A percentile compares a stretch with the other conserved stretches of the same genome.
These are phyloP conservation scores for Mus pahari DNA, from an alignment of 2,113 vertebrate species.

Conservation along the genomic window DNA sequence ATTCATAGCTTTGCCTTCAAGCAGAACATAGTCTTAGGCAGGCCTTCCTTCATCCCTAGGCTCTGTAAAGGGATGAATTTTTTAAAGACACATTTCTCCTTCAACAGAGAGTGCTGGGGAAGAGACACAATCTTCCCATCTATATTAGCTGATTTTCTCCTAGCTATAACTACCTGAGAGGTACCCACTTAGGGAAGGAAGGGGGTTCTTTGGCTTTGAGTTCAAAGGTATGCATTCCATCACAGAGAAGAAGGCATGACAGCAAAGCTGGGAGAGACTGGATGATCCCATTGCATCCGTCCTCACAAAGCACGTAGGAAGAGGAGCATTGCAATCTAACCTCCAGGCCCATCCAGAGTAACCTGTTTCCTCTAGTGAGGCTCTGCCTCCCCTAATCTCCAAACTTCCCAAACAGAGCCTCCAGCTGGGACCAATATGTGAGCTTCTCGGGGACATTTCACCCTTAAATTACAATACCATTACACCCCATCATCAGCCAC, in stretches of 20 bases:
- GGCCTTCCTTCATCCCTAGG: neutral
- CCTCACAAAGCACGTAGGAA: neutral
- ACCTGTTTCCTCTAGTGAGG: neutral
- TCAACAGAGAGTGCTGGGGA: neutral
- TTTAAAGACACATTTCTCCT: neutral
- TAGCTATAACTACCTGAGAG: neutral
- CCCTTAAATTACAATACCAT: neutral
- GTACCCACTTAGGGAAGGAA: neutral
- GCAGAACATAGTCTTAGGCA: neutral
- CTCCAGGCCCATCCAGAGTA: neutral
- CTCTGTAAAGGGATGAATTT: neutral
- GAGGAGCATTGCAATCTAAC: too few species aligned
- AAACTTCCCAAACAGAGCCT: neutral
- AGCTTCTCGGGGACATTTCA: neutral
- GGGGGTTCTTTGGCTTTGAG: neutral
- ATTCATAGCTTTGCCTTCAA: neutral
- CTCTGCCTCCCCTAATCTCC: neutral
- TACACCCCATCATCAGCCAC: too few species aligned
- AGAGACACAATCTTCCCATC: neutral
- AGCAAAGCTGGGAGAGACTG: too few species aligned
- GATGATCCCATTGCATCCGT: too few species aligned
- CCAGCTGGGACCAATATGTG: too few species aligned
- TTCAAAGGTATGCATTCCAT: neutral
- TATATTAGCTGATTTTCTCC: neutral
- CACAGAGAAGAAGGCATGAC: neutral